Conservation (phyloP, 2,113 vertebrate species). For the Platichthys stellatus region DNA sequence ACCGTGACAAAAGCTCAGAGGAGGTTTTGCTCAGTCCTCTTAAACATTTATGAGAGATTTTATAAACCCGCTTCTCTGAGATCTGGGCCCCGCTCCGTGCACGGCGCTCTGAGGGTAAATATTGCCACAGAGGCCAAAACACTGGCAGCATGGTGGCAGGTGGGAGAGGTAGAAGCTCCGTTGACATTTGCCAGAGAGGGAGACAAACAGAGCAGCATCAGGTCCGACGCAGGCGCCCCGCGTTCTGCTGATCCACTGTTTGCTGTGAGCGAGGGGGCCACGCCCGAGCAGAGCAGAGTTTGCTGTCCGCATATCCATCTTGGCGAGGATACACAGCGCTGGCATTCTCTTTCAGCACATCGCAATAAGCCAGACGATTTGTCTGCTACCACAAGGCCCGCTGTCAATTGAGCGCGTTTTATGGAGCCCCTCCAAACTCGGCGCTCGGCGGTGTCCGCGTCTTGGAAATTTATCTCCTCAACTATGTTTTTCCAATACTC, state of each 20-base stretch:
- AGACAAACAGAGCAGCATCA: conserved; percentile 48
- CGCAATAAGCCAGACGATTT: conserved; percentile 75
- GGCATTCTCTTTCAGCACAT: conserved; percentile 76
- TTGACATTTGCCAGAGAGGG: conserved; percentile 47
- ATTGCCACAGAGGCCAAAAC: conserved; percentile 33
- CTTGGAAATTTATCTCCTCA: conserved; percentile 72
- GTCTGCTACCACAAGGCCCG: conserved; percentile 80
- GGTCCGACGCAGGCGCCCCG: conserved; percentile 36
- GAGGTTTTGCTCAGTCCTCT: not conserved
- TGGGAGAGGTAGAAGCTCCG: conserved; percentile 34
- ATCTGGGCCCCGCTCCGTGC: not conserved
- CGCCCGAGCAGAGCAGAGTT: conserved; percentile 64
- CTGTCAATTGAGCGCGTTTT: conserved; percentile 75
- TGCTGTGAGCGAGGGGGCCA: conserved; percentile 58
- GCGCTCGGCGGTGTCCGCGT: conserved; percentile 49
- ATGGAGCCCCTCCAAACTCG: conserved; percentile 73
- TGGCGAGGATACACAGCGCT: conserved; percentile 71
- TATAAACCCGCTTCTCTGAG: not conserved
- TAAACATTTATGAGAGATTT: conserved; percentile 15
- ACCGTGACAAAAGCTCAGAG: not conserved
- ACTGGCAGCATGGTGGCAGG: conserved; percentile 10
- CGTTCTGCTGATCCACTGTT: conserved; percentile 55
- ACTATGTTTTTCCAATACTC: conserved; percentile 65
- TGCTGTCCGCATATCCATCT: conserved; percentile 75
- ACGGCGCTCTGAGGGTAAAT: conserved; percentile 20